Percentiles rank a stretch among this genome's conserved stretches.
Evolutionary conservation across 2,113 vertebrate genomes (phyloP).

Genomic region (Herpetotheres cachinnans): DNA sequence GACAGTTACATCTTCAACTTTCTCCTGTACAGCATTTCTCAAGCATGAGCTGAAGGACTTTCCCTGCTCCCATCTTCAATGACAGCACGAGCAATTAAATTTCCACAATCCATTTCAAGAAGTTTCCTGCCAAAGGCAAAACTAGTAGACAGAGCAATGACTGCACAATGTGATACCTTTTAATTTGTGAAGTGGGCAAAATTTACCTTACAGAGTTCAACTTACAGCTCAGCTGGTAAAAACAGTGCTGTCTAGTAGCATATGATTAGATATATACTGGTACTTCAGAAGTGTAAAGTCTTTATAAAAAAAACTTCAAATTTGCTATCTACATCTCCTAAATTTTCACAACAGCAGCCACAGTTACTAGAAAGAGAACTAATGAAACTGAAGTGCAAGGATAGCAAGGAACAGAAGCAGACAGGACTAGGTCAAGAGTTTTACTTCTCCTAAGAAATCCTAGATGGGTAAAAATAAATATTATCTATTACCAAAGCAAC

Average conservation of each 20-base stretch:
- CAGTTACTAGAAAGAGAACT: neutral
- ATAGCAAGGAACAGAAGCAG: neutral
- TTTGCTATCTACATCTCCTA: neutral
- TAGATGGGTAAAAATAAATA: neutral
- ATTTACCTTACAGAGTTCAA: neutral
- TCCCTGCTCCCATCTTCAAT: neutral
- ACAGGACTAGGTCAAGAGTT: neutral
- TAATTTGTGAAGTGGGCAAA: neutral
- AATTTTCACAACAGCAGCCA: neutral
- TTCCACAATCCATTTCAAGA: neutral
- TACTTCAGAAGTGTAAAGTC: neutral
- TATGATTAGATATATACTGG: neutral
- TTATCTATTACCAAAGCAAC: slow-evolving; percentile 28
- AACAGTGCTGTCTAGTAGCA: neutral
- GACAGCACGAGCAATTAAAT: neutral
- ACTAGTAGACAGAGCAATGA: neutral
- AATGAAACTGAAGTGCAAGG: neutral
- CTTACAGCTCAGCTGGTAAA: neutral
- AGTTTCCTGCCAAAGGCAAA: neutral
- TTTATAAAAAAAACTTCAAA: neutral
- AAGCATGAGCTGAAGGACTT: neutral
- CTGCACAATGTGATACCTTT: neutral
- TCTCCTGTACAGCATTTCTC: neutral
- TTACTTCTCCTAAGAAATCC: neutral
- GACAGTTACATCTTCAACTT: neutral